Base-by-base conservation (phyloP, 2,888 invertebrate genomes). In the Drosophila paucipuncta region DNA sequence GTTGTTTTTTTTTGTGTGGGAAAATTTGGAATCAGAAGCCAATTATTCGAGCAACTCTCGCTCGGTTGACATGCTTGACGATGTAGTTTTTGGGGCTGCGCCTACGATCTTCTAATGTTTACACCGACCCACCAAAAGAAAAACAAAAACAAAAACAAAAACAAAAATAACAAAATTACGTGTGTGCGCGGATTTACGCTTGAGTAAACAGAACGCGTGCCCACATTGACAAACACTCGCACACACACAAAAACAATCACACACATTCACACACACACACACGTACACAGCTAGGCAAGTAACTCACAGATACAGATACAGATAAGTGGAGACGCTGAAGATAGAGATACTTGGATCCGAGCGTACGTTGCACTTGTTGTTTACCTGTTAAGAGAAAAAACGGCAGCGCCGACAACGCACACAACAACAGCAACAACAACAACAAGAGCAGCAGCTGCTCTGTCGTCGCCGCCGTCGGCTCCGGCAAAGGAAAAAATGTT, bases 101-200 rank as follows among this genome's bases (percentile, higher is more conserved):
- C 80, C 81, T 80, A 81, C 78, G 68, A 78, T 78, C 78, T 73
- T 78, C 78, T 53, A 57, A 77, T 81, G 78, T 72, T 65, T 59
- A 66, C 69, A 65, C 70, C 54, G 50, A 65, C 55, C 62, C 68
- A 76, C 60, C 69, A 83, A 76, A 78, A 67, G 78, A 47, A 73
- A 30, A 64, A 53, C n/a, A 31, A 31, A 31, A 31, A 31, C 31
- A 31, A 31, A 31, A 31, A 31, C 31, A 25, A 63, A 39, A 30
- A 41, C 25, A 37, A 61, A 28, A 55, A 54, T 50, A 74, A 70
- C 55, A 67, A 85, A 70, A 90, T 83, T 78, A 89, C 76, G 78
- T 90, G 89, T 88, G 80, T 82, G 90, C 83, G 88, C 83, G 89
- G 90, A 85, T 85, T 85, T 85, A 85, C 90, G 89, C 76, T 85